Percentiles rank a stretch among this genome's conserved stretches.
phyloP scores from a whole-genome alignment of 1,140 invertebrate species.

The Mactra quadrangularis region DNA sequence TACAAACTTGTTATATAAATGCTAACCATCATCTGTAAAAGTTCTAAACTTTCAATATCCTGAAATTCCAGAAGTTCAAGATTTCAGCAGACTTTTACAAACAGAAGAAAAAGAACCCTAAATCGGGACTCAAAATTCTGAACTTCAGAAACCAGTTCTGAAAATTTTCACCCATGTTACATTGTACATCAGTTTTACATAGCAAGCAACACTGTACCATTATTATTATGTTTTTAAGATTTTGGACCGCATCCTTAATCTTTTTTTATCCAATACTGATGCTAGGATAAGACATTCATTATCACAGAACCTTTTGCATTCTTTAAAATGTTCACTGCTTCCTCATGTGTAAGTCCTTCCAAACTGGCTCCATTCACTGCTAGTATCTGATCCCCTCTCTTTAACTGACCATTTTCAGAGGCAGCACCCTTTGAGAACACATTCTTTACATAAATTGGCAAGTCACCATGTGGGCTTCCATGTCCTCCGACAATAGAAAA shows the following conservation, averaged over 20 bases:
- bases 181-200: background rate
- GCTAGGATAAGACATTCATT: constrained; percentile 83
- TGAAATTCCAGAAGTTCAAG: too few species aligned
- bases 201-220: background rate
- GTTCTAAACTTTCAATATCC: too few species aligned
- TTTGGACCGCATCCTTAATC: too few species aligned
- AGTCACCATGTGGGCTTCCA: constrained; percentile 89
- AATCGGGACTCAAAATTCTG: background rate
- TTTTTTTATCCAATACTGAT: background rate
- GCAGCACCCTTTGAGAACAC: constrained; percentile 91
- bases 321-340: constrained; percentile 87
- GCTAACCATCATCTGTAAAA: too few species aligned
- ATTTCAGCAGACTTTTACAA: too few species aligned
- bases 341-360: constrained; percentile 87
- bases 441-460: constrained; percentile 93
- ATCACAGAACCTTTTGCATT: constrained; percentile 85
- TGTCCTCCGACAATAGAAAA: constrained; percentile 93
- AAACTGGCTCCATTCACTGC: constrained; percentile 85
- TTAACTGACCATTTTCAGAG: constrained; percentile 87
- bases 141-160: background rate
- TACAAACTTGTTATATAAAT: too few species aligned
- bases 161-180: background rate
- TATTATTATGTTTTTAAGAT: too few species aligned
- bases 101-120: background rate
- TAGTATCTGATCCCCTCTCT: constrained; percentile 87